phyloP scores from a whole-genome alignment of 2,797 vertebrate genomes.

The Premnoplex brunnescens region DNA sequence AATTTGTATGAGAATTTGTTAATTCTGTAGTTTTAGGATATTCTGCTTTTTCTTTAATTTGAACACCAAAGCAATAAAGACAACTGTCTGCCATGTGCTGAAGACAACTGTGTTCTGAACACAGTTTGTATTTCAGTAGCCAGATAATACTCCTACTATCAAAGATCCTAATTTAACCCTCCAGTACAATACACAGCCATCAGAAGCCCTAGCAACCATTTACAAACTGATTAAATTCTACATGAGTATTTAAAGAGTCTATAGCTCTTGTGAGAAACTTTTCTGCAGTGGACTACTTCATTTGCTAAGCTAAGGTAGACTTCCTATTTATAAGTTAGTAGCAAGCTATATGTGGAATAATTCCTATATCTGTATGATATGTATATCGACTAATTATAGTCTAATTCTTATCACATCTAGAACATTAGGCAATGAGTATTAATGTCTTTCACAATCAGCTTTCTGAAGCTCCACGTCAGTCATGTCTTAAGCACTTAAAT shows the following conservation, averaged over 20 bases:
- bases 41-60: not conserved
- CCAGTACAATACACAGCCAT: not conserved
- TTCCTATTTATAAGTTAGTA: not conserved
- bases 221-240: not conserved
- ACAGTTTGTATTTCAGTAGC: not conserved
- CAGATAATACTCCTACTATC: not conserved
- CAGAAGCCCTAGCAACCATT: not conserved
- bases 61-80: not conserved
- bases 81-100: not conserved
- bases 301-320: not conserved
- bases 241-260: not conserved
- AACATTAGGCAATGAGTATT: not conserved
- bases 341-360: not conserved
- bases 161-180: not conserved
- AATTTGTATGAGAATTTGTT: not conserved
- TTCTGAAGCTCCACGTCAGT: not conserved
- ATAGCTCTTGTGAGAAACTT: not conserved
- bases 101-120: not conserved
- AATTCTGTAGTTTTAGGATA: not conserved
- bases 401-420: not conserved
- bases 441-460: not conserved
- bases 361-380: accelerated
- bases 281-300: not conserved
- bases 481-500: not conserved
- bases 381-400: not conserved